These are phyloP conservation scores for Acleris literana DNA, from an alignment of 2,888 invertebrate genomes.

Conservation along the genomic window DNA sequence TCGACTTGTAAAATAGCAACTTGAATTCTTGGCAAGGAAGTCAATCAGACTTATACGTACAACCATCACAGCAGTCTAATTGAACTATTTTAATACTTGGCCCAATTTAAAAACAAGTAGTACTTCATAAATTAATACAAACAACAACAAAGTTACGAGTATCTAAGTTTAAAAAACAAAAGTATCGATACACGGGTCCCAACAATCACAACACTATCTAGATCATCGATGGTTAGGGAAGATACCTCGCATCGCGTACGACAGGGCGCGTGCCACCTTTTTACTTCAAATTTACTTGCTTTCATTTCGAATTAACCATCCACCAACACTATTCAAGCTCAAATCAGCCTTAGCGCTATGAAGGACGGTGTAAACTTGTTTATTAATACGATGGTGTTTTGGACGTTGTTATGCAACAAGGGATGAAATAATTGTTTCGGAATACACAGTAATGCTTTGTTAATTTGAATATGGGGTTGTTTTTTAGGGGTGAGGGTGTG, in stretches of 20 bases:
- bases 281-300: slow-evolving; percentile 74
- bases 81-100: too few species aligned
- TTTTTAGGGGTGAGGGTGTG: slow-evolving; percentile 64
- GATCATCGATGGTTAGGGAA: slow-evolving; percentile 75
- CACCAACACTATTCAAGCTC: slow-evolving; percentile 21
- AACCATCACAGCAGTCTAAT: too few species aligned
- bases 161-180: neutral
- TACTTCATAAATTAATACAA: too few species aligned
- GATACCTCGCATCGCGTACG: slow-evolving; percentile 71
- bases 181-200: slow-evolving; percentile 12
- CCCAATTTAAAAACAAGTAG: too few species aligned
- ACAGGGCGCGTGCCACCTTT: slow-evolving; percentile 80
- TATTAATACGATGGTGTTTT: slow-evolving; percentile 24
- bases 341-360: slow-evolving; percentile 36
- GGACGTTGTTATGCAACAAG: slow-evolving; percentile 51
- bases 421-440: slow-evolving; percentile 73
- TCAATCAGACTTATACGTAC: too few species aligned
- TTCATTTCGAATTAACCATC: slow-evolving; percentile 56
- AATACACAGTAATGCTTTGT: slow-evolving; percentile 80
- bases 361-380: slow-evolving; percentile 35
- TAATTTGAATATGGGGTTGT: slow-evolving; percentile 76
- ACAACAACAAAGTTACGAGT: too few species aligned
- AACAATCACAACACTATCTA: slow-evolving; percentile 52
- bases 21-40: too few species aligned
- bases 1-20: too few species aligned